Base-by-base conservation (phyloP, 92 coral and sea anemone genomes). In the Zoanthus solanderi region DNA sequence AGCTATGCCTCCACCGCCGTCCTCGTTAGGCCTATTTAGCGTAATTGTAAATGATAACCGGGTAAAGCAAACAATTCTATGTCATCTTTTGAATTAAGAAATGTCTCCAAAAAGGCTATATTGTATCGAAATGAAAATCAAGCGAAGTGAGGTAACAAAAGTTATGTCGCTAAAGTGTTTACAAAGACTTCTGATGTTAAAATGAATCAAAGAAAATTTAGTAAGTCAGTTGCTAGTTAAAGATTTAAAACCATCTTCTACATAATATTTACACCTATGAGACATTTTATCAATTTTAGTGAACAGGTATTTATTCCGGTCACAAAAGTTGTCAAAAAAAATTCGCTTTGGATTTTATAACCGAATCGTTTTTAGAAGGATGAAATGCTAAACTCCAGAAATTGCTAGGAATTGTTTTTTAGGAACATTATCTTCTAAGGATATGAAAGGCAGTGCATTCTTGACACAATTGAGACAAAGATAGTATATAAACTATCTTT, bases 371-470 rank as follows among this genome's bases (percentile, higher is more conserved):
- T 42, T 72, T 72, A 44, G 37, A 72, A 72, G 76, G 76, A 72
- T 72, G 53, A 72, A 72, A 72, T 72, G 76, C 32, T 72, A 44
- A 42, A 72, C 17, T 30, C 46, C 76, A 72, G 76, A 72, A 72
- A 72, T 9, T 47, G n/a, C 17, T 29, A 12, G 76, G 10, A 72
- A 12, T 23, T 23, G 23, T 23, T 23, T 23, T 23, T 23, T 23
- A 23, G 23, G 23, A 23, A 23, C 23, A 23, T 23, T 23, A 23
- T 23, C 23, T 23, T 23, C 23, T 23, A 23, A 23, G 23, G 23
- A 23, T 23, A 23, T 23, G 23, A 23, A 23, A 23, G 48, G 78
- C 54, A 72, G 18, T 45, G 78, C 78, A 72, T 72, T 37, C 9
- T 72, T 32, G 50, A 72, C 50, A 72, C 15, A 72, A 17, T 42